Percentiles rank a stretch among this genome's conserved stretches.
Conservation (phyloP, 2,888 invertebrate genomes). For the Acleris sparsana region DNA sequence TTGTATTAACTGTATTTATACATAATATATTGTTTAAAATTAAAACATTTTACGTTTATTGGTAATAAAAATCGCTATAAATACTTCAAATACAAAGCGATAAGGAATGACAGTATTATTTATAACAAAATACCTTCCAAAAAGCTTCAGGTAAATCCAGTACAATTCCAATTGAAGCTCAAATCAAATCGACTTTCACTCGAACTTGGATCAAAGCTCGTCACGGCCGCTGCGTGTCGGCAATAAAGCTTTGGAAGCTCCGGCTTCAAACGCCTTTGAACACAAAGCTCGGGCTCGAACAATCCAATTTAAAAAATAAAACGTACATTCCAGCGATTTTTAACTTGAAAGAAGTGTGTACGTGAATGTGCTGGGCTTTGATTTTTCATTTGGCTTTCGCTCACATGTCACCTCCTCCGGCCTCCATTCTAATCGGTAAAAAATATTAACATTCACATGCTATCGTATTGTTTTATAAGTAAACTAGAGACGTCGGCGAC, state of each 20-base stretch:
- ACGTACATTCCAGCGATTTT: conserved; percentile 28
- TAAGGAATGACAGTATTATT: background rate
- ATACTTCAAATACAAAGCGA: too few species aligned
- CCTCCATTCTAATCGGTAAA: too few species aligned
- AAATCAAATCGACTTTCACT: conserved; percentile 26
- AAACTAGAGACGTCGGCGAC: too few species aligned
- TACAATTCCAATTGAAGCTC: conserved; percentile 10
- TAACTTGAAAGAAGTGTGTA: conserved; percentile 8
- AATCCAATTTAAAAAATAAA: conserved; percentile 36
- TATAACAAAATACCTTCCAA: background rate
- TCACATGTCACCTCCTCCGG: too few species aligned
- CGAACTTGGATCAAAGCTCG: conserved; percentile 31
- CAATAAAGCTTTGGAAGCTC: conserved; percentile 34
- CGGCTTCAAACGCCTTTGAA: conserved; percentile 33
- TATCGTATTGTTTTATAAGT: too few species aligned
- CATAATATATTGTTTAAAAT: too few species aligned
- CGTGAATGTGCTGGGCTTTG: too few species aligned
- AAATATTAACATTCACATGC: too few species aligned
- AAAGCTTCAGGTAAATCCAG: background rate
- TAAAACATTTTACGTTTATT: too few species aligned
- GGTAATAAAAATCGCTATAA: too few species aligned
- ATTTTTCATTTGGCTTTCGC: too few species aligned
- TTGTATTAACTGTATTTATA: too few species aligned
- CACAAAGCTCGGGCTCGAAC: conserved; percentile 19
- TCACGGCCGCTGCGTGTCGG: conserved; percentile 33